Base-by-base conservation (phyloP, 2,113 vertebrate species). In the Podarcis raffonei region DNA sequence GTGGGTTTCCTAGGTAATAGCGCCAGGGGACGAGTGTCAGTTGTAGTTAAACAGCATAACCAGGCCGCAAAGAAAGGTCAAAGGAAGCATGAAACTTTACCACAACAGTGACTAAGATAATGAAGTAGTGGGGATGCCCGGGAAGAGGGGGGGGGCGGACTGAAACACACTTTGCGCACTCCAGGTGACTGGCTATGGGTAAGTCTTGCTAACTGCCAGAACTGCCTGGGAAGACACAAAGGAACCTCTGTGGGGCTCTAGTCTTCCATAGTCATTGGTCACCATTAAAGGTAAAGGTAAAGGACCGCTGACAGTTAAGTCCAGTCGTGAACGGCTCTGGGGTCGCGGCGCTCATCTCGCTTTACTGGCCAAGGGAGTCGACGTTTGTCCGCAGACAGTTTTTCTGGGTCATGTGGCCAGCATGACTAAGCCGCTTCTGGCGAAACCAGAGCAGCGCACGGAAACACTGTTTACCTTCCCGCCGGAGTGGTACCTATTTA, bases 91-190 rank as follows among this genome's bases (percentile, higher is more conserved):
- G 94, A 97, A 98, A 98, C 96, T 93, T 93, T 94, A 97, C 97
- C 96, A 98, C 98, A 98, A 98, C 96, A 94, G 96, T 96, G 97
- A 98, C 98, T 97, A 95, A 95, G 95, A 96, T 95, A 96, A 96
- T 96, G 96, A 98, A 94, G 95, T 95, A 95, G 94, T 94, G 87
- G 91, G 94, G 95, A 90, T 95, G 90, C 87, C 91, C 88, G 79
- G 92, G 37, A 71, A 4, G 89, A 93, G 90, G 85, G 85, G 83
- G 48, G 48, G 83, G 1, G 1, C 0, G 48, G 57, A 23, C 6
- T 68, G 59, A 83, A 74, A 92, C 80, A 72, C 79, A 72, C 71
- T 35, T 69, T 4, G 35, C 1, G 78, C 0, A 0, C 75, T 89
- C 84, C 86, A 79, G 92, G 83, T 20, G 86, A 93, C 37, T 77